Evolutionary conservation across 2,113 vertebrate genomes (phyloP), one percentile per base, ranked within the genome.

Genomic region (Oryzias melastigma): DNA sequence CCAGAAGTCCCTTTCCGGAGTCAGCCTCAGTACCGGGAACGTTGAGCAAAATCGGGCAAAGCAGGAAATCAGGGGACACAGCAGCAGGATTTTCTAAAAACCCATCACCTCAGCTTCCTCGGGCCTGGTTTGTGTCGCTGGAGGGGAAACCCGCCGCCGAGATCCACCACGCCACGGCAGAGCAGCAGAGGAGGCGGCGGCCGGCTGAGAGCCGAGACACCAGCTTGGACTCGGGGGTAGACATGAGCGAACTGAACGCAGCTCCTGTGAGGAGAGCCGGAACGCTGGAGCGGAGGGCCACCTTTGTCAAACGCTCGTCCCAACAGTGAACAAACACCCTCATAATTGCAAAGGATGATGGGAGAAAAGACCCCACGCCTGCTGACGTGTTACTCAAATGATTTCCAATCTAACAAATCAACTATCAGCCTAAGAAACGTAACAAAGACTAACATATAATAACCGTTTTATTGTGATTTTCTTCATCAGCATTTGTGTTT

Each of bases 111-210:
- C 93, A 92, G 0, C 92, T 93, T 25, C 93, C 95, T 4, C 88
- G 95, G 65, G 95, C 95, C 0, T 97, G 95, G 95, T 97, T 97
- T 41, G 95, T 97, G 3, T 96, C 95, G 0, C 80, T 97, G 53
- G 95, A 97, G 15, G 95, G 95, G 2, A 95, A 95, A 62, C 95
- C 95, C 0, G 92, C 93, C 0, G 94, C 94, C 3, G 95, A 95
- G 84, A 94, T 97, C 81, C 93, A 91, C 20, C 94, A 95, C 58
- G 91, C 92, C 2, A 93, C 93, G 65, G 91, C 94, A 20, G 94
- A 95, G 82, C 89, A 95, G 75, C 90, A 89, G 69, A 93, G 93
- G 83, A 93, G 92, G 50, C 90, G 89, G 7, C 91, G 88, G 66
- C 91, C 93, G 18, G 84, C 87, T 0, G 93, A 94, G 71, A 96